A percentile compares a stretch with the other conserved stretches of the same genome.
Conservation (phyloP, 2,888 invertebrate genomes). For the Pasiphila rectangulata region DNA sequence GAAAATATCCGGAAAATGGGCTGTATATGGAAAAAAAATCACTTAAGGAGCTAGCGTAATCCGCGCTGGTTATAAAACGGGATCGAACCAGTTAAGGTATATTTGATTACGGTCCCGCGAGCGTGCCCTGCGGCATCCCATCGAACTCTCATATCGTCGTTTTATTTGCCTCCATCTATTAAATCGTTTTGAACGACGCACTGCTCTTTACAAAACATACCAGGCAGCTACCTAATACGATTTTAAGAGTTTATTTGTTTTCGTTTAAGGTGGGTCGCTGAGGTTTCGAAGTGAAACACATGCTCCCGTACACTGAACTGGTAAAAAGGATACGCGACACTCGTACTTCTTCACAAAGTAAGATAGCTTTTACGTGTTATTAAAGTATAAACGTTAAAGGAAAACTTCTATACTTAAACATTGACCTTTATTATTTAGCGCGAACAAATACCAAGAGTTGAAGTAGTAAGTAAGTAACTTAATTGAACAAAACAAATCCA, state of each 20-base stretch:
- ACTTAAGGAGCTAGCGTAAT: slow-evolving; percentile 55
- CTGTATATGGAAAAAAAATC: slow-evolving; percentile 42
- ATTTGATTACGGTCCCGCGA: slow-evolving; percentile 67
- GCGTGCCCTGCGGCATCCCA: slow-evolving; percentile 44
- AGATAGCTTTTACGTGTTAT: too few relatives aligned
- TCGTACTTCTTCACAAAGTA: too few relatives aligned
- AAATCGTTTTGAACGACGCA: slow-evolving; percentile 66
- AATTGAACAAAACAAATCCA: slow-evolving; percentile 3
- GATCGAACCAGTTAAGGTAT: slow-evolving; percentile 61
- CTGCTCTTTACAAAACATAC: slow-evolving; percentile 46
- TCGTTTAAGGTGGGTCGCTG: slow-evolving; percentile 16
- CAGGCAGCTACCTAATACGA: slow-evolving; percentile 40
- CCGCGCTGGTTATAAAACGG: slow-evolving; percentile 54
- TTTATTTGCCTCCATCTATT: slow-evolving; percentile 63
- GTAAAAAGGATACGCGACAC: too few relatives aligned
- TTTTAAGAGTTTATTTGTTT: slow-evolving; percentile 44
- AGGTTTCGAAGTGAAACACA: not conserved
- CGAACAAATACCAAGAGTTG: not conserved
- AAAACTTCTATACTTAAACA: too few relatives aligned
- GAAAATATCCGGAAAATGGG: slow-evolving; percentile 26
- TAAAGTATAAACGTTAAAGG: too few relatives aligned
- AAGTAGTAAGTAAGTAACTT: too few relatives aligned
- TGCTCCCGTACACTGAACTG: not conserved
- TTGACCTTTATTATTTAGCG: too few relatives aligned
- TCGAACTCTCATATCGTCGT: slow-evolving; percentile 53